Conservation (phyloP, 1,140 invertebrate species). For the Achatina immaculata region DNA sequence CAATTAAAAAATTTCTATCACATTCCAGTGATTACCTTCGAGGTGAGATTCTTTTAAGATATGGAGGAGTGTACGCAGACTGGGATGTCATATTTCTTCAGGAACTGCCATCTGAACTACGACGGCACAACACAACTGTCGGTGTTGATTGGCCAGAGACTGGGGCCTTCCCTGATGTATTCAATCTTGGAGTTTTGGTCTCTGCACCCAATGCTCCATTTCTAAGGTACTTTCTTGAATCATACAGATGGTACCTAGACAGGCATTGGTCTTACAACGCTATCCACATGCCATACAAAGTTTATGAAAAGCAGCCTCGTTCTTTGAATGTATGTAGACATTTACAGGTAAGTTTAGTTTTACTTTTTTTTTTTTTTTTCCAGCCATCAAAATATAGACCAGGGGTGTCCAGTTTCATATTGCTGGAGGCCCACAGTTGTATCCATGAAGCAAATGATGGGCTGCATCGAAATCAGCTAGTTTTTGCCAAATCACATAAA, state of each 20-base stretch:
- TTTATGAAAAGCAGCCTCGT: conserved; percentile 49
- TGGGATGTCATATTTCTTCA: conserved; percentile 53
- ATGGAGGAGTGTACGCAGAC: conserved; percentile 52
- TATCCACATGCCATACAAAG: conserved; percentile 52
- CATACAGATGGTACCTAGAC: conserved; percentile 46
- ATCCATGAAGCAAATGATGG: no score
- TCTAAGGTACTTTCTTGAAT: conserved; percentile 47
- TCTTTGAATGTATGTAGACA: conserved; percentile 43
- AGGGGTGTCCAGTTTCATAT: no score
- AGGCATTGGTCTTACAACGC: conserved; percentile 53
- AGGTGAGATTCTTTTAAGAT: conserved; percentile 47
- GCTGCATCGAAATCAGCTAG: no score
- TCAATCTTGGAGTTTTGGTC: conserved; percentile 50
- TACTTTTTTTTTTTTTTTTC: no score
- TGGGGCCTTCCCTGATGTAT: conserved; percentile 48
- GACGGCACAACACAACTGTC: conserved; percentile 39
- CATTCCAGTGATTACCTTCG: conserved; percentile 54
- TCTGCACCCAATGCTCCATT: conserved; percentile 45
- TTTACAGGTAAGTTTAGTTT: conserved; percentile 45
- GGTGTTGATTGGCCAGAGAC: conserved; percentile 45
- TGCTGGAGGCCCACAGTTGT: no score
- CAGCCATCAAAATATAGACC: no score
- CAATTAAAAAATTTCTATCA: conserved; percentile 42
- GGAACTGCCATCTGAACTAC: conserved; percentile 35
- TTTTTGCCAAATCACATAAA: no score